Evolutionary conservation across 2,797 vertebrate genomes (phyloP).

Genomic region (Coluber constrictor): DNA sequence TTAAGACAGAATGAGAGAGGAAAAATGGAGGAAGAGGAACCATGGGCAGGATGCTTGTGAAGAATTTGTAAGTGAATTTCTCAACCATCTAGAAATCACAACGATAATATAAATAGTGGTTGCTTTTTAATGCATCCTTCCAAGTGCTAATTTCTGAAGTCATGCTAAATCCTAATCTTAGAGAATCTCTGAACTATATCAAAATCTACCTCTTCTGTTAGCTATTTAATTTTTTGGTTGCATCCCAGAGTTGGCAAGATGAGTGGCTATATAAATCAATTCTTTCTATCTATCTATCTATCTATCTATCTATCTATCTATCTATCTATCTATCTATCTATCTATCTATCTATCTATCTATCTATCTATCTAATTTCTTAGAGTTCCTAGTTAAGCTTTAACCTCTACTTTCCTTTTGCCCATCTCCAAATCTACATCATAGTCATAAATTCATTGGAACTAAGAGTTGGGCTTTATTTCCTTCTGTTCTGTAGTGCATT

Average conservation of each 20-base stretch:
- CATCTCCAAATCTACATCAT: neutral
- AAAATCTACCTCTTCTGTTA: neutral
- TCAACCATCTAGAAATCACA: neutral
- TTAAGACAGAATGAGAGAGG: neutral
- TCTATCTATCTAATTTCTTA: neutral
- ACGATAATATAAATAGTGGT: neutral
- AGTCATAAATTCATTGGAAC: neutral
- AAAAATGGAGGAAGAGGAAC: neutral
- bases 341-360: neutral
- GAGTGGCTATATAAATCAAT: neutral
- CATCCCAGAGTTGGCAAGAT: neutral
- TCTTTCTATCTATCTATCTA: no score
- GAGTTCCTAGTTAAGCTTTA: neutral
- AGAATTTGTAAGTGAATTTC: neutral
- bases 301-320: neutral
- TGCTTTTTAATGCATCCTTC: neutral
- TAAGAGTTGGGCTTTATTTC: neutral
- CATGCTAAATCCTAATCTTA: neutral
- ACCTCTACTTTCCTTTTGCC: neutral
- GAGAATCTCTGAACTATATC: neutral
- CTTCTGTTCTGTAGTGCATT: neutral
- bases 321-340: neutral
- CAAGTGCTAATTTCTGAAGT: neutral
- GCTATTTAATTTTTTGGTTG: neutral
- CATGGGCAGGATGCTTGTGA: neutral